These are phyloP conservation scores for Galemys pyrenaicus DNA, from an alignment of 2,113 vertebrate genomes.

Conservation along the genomic window DNA sequence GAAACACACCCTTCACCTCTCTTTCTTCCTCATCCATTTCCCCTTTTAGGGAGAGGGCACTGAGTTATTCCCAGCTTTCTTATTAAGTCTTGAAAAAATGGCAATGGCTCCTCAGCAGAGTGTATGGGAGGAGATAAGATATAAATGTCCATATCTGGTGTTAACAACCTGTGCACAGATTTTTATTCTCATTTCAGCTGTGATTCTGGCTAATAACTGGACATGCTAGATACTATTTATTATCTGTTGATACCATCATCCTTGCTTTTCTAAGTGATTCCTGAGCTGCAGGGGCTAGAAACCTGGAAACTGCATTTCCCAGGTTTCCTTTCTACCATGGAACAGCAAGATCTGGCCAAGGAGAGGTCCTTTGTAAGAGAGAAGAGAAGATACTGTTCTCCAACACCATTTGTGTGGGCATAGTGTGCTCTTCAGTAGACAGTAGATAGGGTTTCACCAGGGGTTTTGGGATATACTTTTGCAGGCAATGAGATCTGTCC, in stretches of 20 bases:
- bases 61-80: not conserved
- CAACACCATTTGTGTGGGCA: not conserved
- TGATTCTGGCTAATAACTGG: not conserved
- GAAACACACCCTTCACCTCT: not conserved
- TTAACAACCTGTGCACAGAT: not conserved
- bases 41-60: rapidly evolving
- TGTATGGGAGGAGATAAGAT: not conserved
- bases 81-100: not conserved
- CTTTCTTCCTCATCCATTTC: not conserved
- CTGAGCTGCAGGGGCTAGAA: not conserved
- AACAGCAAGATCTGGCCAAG: not conserved
- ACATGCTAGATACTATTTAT: not conserved
- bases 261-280: not conserved
- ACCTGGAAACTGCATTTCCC: not conserved
- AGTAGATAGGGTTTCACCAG: not conserved
- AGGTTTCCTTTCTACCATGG: not conserved
- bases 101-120: not conserved
- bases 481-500: not conserved
- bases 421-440: not conserved
- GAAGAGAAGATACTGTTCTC: not conserved
- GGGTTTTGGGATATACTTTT: not conserved
- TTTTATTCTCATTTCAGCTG: not conserved
- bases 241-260: not conserved
- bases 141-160: not conserved
- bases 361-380: not conserved